Evolutionary conservation across 2,113 vertebrate species (phyloP), one percentile per base, ranked within the genome.

Genomic region (Eulacestoma nigropectus): DNA sequence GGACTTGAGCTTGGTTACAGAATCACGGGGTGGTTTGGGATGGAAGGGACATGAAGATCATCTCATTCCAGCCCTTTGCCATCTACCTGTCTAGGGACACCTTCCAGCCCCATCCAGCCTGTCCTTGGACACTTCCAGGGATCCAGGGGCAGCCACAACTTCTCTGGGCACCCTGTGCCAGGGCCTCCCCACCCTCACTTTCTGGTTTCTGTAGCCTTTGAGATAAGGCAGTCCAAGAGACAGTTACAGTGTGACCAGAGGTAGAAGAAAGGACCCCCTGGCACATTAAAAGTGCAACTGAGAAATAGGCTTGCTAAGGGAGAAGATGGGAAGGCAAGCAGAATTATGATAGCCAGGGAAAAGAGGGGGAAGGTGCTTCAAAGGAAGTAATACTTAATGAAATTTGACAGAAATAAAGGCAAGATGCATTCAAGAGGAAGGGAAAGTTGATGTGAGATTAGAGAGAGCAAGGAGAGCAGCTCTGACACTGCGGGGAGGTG

Each of bases 1-100:
- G 52, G 35, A 39, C 35, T 93, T 63, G 13, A 35, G n/a, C 42
- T 87, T 78, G 26, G 16, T 50, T 67, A 17, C 10, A 27, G 68
- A 93, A 35, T 22, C 69, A 53, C 16, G 26, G 52, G 26, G 17
- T 52, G 37, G 33, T 65, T 65, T 89, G 44, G 37, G 37, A 29
- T 67, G 60, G 52, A 35, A 59, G 52, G 44, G 37, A 67, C 27
- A 4, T 67, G 16, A 65, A 50, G 18, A 23, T 50, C 6, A 14
- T 56, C 41, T 42, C 17, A 12, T 49, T 49, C 35, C 32, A 37
- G 32, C 17, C 21, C 11, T 10, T 41, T 73, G 41, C 12, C 30
- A n/a, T 10, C 68, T 55, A 0, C 4, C 0, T 46, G 29, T 47
- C 18, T 1, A 7, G 30, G 35, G 35, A 23, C 60, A 30, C 50